A percentile compares a stretch with the other conserved stretches of the same genome.
Conservation (phyloP, 2,113 vertebrate genomes). For the Chaetodon auriga region DNA sequence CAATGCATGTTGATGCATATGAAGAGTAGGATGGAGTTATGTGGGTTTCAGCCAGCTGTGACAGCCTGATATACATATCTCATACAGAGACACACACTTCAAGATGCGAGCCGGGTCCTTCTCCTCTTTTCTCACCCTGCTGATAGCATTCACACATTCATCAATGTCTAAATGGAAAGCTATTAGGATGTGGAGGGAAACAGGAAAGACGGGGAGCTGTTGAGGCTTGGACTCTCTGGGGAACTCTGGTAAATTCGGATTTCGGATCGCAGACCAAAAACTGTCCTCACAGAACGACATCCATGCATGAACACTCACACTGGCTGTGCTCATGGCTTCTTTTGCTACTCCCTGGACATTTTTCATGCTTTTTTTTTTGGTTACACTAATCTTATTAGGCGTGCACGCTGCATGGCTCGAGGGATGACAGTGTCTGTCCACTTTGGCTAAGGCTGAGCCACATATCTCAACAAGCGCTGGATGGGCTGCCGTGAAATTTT, state of each 20-base stretch:
- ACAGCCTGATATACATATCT: not conserved
- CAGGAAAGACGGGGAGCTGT: slow-evolving; percentile 37
- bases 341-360: not conserved
- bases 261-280: slow-evolving; percentile 24
- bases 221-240: slow-evolving; percentile 57
- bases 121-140: slow-evolving; percentile 28
- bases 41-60: slow-evolving; percentile 9
- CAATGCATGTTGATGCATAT: not conserved
- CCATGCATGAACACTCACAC: not conserved
- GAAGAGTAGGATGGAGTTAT: not conserved
- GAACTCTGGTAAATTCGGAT: slow-evolving; percentile 39
- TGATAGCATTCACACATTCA: slow-evolving; percentile 64
- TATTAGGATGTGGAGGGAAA: slow-evolving; percentile 42
- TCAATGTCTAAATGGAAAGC: slow-evolving; percentile 52
- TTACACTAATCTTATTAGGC: not conserved
- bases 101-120: not conserved
- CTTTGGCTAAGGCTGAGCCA: not conserved
- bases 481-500: not conserved
- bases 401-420: not conserved
- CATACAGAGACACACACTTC: slow-evolving; percentile 26
- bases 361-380: not conserved
- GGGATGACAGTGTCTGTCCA: not conserved
- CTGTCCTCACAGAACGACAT: slow-evolving; percentile 2
- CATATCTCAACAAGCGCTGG: not conserved
- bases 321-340: not conserved